Base-by-base conservation (phyloP, 2,113 vertebrate genomes). In the Zootoca vivipara region DNA sequence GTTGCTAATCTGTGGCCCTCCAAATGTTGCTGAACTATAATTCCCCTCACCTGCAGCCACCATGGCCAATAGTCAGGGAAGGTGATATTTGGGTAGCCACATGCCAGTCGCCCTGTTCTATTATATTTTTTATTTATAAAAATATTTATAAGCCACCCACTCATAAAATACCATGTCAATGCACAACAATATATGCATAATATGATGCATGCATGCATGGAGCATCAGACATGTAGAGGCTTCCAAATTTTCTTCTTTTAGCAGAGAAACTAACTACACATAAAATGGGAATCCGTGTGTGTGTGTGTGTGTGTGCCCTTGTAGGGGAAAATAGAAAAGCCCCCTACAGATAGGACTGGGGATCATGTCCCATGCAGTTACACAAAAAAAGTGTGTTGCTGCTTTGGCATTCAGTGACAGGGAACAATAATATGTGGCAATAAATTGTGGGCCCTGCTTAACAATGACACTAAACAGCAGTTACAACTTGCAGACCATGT, bases 341-440 rank as follows among this genome's bases (percentile, higher is more conserved):
- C 33, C 20, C 26, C 10, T 28, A 28, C 16, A n/a, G 35, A 40
- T 16, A 67, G 15, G 12, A 15, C 78, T 79, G 33, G 56, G 40
- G 15, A 42, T n/a, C 64, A 65, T 42, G 35, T 9, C 28, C 26
- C 24, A n/a, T 4, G 75, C 10, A 56, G 65, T 38, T 28, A 15
- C 12, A 12, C 24, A 28, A 0, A 1, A 3, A 28, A 3, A 52
- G n/a, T 20, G 2, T 0, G 1, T 65, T 13, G 62, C 1, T 65
- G 18, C n/a, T 77, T 62, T 77, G 30, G 3, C 0, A 26, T 52
- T 1, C 82, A 28, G 0, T 0, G 0, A 0, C 26, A 72, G 30
- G 86, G 15, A 46, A 75, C 20, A n/a, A n/a, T n/a, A n/a, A n/a
- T n/a, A 87, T 1, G 69, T 42, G 1, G 65, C 28, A 30, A 87